Percentiles rank a stretch among this genome's conserved stretches.
Conservation (phyloP, 2,113 vertebrate genomes). For the Aldabrachelys gigantea region DNA sequence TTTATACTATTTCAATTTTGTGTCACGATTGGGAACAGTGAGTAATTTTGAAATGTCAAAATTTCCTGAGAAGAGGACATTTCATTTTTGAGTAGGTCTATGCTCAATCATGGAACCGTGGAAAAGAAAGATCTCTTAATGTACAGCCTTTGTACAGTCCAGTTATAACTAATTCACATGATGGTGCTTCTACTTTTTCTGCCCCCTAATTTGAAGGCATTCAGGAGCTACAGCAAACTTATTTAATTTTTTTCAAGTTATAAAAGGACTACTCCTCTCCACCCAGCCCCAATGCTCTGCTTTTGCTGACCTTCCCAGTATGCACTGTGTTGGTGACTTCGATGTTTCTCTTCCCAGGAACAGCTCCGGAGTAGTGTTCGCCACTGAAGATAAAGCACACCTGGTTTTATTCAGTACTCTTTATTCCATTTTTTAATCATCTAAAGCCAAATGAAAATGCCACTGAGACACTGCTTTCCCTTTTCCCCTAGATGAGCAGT, state of each 20-base stretch:
- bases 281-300: not conserved
- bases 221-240: not conserved
- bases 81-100: too few relatives aligned
- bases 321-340: not conserved
- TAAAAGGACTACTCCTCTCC: not conserved
- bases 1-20: not conserved
- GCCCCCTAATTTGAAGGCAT: not conserved
- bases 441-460: not conserved
- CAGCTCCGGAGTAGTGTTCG: not conserved
- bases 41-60: not conserved
- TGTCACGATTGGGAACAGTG: not conserved
- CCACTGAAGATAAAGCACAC: not conserved
- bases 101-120: too few relatives aligned
- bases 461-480: not conserved
- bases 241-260: not conserved
- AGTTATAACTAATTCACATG: not conserved
- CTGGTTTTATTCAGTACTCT: not conserved
- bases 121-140: not conserved
- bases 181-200: not conserved
- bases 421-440: not conserved
- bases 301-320: accelerated
- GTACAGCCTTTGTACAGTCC: not conserved
- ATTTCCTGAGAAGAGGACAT: not conserved
- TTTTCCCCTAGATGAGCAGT: not conserved
- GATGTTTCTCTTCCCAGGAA: not conserved